Conservation (phyloP, 2,113 vertebrate genomes). For the Sander vitreus region DNA sequence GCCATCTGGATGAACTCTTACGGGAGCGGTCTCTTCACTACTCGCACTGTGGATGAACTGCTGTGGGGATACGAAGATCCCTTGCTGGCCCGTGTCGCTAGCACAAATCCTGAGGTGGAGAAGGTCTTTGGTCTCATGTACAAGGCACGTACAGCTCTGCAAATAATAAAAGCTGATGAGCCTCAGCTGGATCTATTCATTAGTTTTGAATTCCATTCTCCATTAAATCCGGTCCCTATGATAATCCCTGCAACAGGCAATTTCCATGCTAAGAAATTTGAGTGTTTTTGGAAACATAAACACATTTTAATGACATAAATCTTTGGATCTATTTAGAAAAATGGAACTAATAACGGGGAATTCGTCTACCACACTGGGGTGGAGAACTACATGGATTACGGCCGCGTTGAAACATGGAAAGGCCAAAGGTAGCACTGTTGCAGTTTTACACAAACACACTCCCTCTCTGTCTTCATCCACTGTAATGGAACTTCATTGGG, state of each 20-base stretch:
- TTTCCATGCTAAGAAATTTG: not conserved
- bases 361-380: constrained; percentile 93
- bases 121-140: constrained; percentile 91
- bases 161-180: not conserved
- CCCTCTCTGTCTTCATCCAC: constrained; percentile 4
- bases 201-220: not conserved
- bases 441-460: constrained; percentile 12
- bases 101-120: constrained; percentile 74
- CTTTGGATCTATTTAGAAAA: constrained; percentile 87
- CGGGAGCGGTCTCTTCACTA: constrained; percentile 81
- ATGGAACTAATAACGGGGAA: constrained; percentile 89
- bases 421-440: constrained; percentile 87
- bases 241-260: not conserved
- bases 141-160: constrained; percentile 80
- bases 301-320: constrained; percentile 6
- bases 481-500: constrained; percentile 15
- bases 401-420: constrained; percentile 91
- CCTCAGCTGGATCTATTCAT: not conserved
- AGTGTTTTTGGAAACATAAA: not conserved
- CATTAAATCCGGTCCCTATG: not conserved
- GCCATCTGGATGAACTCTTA: constrained; percentile 59
- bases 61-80: constrained; percentile 95
- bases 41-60: constrained; percentile 86
- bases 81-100: constrained; percentile 78
- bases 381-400: constrained; percentile 90